Evolutionary conservation across 1,140 invertebrate genomes (phyloP), one percentile per base, ranked within the genome.

Genomic region (Eufriesea mexicana): DNA sequence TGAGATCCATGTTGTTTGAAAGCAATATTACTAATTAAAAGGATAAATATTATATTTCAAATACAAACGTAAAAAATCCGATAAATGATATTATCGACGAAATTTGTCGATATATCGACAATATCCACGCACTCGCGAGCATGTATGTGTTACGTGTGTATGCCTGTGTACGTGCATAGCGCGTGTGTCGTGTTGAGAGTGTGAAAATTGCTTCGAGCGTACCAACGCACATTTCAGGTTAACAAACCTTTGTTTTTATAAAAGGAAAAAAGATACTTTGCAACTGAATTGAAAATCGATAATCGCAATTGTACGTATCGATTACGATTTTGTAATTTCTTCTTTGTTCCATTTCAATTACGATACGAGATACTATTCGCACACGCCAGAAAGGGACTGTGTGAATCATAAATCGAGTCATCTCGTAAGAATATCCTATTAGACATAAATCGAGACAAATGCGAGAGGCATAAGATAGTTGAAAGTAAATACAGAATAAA

Each of bases 401-500:
- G 45, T 55, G 64, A 71, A 79, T 51, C 49, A n/a, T 72, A 64
- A n/a, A 42, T 67, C 45, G 55, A 59, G 0, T 47, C 14, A 35
- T 12, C 51, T 68, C 64, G 9, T 10, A 45, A 47, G 16, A 23
- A 28, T 78, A 68, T 45, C 59, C 35, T 45, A 68, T 78, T 78
- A 78, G 55, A 79, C 55, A 14, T 74, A 57, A 74, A 74, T 47
- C 35, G 51, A 66, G 16, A 23, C 10, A 61, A 18, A 42, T 45
- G 25, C 59, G 6, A n/a, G 64, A 61, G 51, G 51, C 25, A 59
- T 57, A 64, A 35, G 45, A 70, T 68, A 83, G 75, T 51, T 66
- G 35, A 47, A 74, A 73, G 45, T 59, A 81, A 74, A 67, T 59
- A 57, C 35, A 68, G 25, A 67, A 71, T 55, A 85, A 54, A 73